Evolutionary conservation across 2,888 invertebrate species (phyloP), one percentile per base, ranked within the genome.

Genomic region (Diadegma fenestrale): DNA sequence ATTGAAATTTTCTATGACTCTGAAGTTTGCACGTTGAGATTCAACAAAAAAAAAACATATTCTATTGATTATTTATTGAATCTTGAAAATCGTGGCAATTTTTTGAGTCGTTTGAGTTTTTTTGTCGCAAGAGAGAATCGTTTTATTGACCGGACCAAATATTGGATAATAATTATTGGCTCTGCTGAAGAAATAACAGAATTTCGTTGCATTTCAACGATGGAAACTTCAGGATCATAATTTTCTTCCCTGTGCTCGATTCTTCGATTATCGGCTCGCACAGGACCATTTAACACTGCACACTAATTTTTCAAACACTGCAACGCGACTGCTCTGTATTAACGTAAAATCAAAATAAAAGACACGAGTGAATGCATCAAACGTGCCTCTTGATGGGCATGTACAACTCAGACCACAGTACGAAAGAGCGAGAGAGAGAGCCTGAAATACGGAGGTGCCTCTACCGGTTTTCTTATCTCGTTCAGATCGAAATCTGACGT

Each of bases 381-480:
- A 45, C 43, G 82, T 77, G 61, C 43, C 71, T 54, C 82, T 77
- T 22, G 54, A 30, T 33, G 71, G n/a, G 54, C 77, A 68, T 37
- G 51, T 63, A 45, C 5, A 48, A 22, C 30, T 54, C 54, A 43
- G 14, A 14, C 26, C 48, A 63, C 48, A 45, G 80, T 22, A 54
- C 22, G 54, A 77, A 48, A 58, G 63, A 80, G 66, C 79, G 68
- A 81, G 81, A 68, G 63, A 30, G 78, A 80, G 75, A 77, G 41
- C 45, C 51, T 72, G 82, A 63, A 75, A 82, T 63, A 81, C 79
- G 69, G 68, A 79, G 82, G 73, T 66, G 80, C 85, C 88, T 77
- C 82, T 91, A 91, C 91, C 92, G 91, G 92, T 92, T 91, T 88
- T 88, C 90, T 92, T 92, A 92, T 92, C 92, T 90, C 87, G 84